These are phyloP conservation scores for Rhinolophus ferrumequinum DNA, from an alignment of 2,113 vertebrate species.

Conservation along the genomic window DNA sequence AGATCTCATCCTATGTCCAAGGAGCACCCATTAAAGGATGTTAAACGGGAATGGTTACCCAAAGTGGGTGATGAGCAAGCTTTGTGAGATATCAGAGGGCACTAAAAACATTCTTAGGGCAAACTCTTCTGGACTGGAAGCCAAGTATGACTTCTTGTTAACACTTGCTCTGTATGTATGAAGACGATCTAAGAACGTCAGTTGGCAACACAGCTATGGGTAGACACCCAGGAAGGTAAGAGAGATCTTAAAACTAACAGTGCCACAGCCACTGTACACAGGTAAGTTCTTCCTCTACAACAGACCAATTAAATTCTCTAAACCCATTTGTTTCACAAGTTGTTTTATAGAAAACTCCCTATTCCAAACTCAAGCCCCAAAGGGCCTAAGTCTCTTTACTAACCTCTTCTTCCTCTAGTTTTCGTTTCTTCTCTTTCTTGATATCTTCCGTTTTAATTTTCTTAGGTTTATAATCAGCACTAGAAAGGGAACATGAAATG, in stretches of 20 bases:
- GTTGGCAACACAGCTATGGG: neutral
- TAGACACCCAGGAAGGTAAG: neutral
- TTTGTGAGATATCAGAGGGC: neutral
- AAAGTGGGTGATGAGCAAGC: neutral
- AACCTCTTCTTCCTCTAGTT: constrained; percentile 92
- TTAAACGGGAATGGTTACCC: neutral
- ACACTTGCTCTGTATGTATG: neutral
- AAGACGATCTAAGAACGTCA: neutral
- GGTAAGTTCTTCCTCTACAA: neutral
- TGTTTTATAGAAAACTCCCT: constrained; percentile 36
- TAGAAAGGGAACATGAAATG: constrained; percentile 81
- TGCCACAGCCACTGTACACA: neutral
- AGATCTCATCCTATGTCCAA: neutral
- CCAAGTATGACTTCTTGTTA: constrained; percentile 24
- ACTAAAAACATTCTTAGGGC: neutral
- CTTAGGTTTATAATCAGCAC: constrained; percentile 94
- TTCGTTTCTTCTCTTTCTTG: constrained; percentile 96
- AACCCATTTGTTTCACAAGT: constrained; percentile 14
- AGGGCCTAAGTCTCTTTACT: neutral
- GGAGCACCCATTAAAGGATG: neutral
- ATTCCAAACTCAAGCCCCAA: constrained; percentile 30
- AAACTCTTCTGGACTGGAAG: neutral
- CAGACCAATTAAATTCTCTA: constrained; percentile 25
- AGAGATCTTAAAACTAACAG: neutral
- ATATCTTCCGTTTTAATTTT: constrained; percentile 96